A percentile compares a stretch with the other conserved stretches of the same genome.
phyloP scores from a whole-genome alignment of 2,888 invertebrate species.

The Drosophila helvetica region DNA sequence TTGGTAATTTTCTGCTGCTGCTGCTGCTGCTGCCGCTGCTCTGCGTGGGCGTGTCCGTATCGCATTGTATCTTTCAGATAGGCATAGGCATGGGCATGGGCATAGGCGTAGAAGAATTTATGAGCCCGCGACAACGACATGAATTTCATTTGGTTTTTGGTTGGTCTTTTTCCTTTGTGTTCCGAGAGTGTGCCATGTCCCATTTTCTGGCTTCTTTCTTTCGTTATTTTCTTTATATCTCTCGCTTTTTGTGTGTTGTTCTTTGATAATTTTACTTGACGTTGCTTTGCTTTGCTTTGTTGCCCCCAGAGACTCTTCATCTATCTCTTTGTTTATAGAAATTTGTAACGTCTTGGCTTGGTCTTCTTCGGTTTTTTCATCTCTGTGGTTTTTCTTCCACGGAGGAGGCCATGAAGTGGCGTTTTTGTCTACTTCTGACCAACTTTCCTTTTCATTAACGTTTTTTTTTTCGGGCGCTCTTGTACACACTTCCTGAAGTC shows the following conservation, averaged over 20 bases:
- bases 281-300: slow-evolving; percentile 20
- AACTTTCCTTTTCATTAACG: slow-evolving; percentile 51
- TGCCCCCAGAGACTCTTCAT: slow-evolving; percentile 8
- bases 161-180: slow-evolving; percentile 24
- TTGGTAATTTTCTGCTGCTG: slow-evolving; percentile 25
- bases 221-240: slow-evolving; percentile 10
- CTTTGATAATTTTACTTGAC: slow-evolving; percentile 45
- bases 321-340: slow-evolving; percentile 45
- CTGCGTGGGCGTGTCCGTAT: slow-evolving; percentile 5
- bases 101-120: slow-evolving; percentile 32
- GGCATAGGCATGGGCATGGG: slow-evolving; percentile 14
- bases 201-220: slow-evolving; percentile 36
- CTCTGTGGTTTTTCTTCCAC: slow-evolving; percentile 47
- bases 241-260: slow-evolving; percentile 23
- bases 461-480: slow-evolving; percentile 24
- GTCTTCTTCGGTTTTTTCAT: slow-evolving; percentile 22
- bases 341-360: slow-evolving; percentile 29
- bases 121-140: slow-evolving; percentile 47
- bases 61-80: slow-evolving; percentile 35
- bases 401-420: slow-evolving; percentile 47
- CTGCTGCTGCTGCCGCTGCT: slow-evolving; percentile 10
- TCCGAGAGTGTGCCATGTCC: slow-evolving; percentile 45
- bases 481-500: slow-evolving; percentile 35
- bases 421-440: slow-evolving; percentile 39
- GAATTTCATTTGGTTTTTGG: slow-evolving; percentile 43